Evolutionary conservation across 1,140 invertebrate genomes (phyloP), one percentile per base, ranked within the genome.

Genomic region (Homalodisca vitripennis): DNA sequence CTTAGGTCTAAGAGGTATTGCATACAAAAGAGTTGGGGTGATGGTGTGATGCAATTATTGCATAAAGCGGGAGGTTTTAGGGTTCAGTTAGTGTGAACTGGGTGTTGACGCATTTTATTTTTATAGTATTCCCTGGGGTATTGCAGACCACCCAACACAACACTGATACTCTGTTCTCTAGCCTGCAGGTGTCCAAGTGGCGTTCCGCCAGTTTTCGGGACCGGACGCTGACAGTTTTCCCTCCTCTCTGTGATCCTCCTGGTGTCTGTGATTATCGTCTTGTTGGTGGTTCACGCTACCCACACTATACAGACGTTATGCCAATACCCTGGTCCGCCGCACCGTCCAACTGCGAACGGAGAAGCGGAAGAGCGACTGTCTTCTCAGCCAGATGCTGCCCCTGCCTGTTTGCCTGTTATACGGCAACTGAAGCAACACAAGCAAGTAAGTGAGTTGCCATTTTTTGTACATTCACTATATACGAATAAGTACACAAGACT

Each of bases 221-320:
- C 10, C 78, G 83, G 17, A 75, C 72, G 0, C 73, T 82, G 1
- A 80, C 82, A 0, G 77, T 83, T 0, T n/a, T 75, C 73, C 0
- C 73, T 85, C 3, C 74, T 85, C 0, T 73, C 77, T 0, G 34
- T 83, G 0, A 82, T 85, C 3, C 72, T 85, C 2, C 66, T 82
- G 14, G 80, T 83, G 3, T 82, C 82, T 0, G 84, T 84, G 0
- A 73, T 84, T 14, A 80, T 86, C 27, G 79, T 86, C 10, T 70
- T 82, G 26, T 74, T 86, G 1, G 77, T 86, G 1, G 72, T 77
- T 31, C 82, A 84, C 66, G 80, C 81, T 0, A 81, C 84, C 0
- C 73, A 76, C 17, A 85, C 83, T 2, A 83, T 85, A 67, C 81
- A 85, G 79, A 77, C 67, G 17, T n/a, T 75, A 74, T 41, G 72